Evolutionary conservation across 2,797 vertebrate genomes (phyloP).

Genomic region (Antennarius maculatus): DNA sequence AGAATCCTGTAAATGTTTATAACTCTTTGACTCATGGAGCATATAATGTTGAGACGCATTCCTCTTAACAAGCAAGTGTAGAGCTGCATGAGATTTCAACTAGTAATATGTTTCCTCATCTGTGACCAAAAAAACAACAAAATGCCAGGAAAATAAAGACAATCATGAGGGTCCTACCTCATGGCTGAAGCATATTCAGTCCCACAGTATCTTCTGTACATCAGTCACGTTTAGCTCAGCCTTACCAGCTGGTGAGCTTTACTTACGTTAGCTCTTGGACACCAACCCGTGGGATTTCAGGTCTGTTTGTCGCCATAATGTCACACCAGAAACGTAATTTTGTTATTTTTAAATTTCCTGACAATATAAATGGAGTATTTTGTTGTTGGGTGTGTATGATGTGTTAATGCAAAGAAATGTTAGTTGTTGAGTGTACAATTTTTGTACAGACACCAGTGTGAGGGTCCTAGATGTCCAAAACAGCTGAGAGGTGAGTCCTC

Average conservation of each 20-base stretch:
- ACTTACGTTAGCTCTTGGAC: no score
- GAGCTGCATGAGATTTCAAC: background rate
- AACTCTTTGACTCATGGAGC: background rate
- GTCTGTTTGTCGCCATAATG: background rate
- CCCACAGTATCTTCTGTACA: background rate
- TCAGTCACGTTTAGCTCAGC: background rate
- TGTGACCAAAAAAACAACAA: background rate
- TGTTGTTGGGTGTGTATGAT: slow-evolving; percentile 18
- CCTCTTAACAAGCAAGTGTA: no score
- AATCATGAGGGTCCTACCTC: background rate
- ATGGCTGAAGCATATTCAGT: background rate
- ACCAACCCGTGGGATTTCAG: no score
- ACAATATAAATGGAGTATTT: slow-evolving; percentile 5
- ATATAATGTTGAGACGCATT: background rate
- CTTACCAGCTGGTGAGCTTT: no score
- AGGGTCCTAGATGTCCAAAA: slow-evolving; percentile 9
- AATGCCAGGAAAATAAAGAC: no score
- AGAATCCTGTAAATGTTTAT: background rate
- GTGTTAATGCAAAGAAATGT: slow-evolving; percentile 19
- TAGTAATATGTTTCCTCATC: background rate
- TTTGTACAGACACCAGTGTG: slow-evolving; percentile 11
- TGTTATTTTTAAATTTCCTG: slow-evolving; percentile 12
- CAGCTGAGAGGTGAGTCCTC: slow-evolving; percentile 9
- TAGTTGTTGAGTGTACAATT: slow-evolving; percentile 34
- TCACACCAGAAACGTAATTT: background rate